Base-by-base conservation (phyloP, 2,888 invertebrate genomes). In the Synanthedon vespiformis region DNA sequence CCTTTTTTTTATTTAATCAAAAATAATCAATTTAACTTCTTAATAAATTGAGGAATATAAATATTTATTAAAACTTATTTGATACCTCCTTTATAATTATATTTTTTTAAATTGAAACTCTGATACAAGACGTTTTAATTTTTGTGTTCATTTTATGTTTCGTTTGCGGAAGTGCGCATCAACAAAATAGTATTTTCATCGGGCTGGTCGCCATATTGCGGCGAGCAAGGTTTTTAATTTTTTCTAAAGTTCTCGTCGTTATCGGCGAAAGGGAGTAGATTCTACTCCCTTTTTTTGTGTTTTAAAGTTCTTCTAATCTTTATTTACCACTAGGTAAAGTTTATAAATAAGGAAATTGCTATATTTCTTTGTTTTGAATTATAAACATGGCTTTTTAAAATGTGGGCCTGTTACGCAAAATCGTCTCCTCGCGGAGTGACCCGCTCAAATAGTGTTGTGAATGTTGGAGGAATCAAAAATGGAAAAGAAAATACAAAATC, bases 361-460 rank as follows among this genome's bases (percentile, higher is more conserved):
- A 77, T 88, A 88, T 89, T 84, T 88, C 84, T 81, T 88, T 88
- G 81, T 86, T 79, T 82, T 80, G 78, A 75, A 80, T 80, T 79
- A 89, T 86, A 90, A 92, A 92, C 91, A 93, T 93, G 93, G 93
- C 92, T 91, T 92, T 90, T 90, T 93, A 92, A 92, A 90, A 93
- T 93, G 93, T 92, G 91, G 91, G 88, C 89, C 84, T 84, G 90
- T 89, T 90, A 90, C 86, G 86, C 89, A 89, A 80, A 82, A 82
- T 88, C 88, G 89, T 90, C 92, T 92, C 92, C 92, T 89, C 85
- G 90, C 90, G 93, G 92, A 90, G 90, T 85, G 80, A 74, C 88
- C 88, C 88, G 89, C 89, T 86, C 81, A 81, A 80, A 78, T 79
- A 70, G 71, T 74, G 68, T 76, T 71, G 83, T 89, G 77, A 77